Conservation (phyloP, 2,113 vertebrate species). For the Brienomyrus brachyistius region DNA sequence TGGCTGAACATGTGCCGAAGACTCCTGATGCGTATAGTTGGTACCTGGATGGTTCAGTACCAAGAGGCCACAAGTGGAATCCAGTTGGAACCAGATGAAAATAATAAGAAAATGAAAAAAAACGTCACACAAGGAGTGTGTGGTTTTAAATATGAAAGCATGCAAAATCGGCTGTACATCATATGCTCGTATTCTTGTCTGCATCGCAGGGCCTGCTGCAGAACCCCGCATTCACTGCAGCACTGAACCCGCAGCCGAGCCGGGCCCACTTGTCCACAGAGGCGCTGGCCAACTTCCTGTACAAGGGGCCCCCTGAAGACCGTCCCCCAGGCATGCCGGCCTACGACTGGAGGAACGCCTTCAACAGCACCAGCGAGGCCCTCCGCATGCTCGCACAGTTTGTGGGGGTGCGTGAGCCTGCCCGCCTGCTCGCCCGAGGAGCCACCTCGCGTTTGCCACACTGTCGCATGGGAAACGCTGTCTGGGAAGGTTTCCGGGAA, state of each 20-base stretch:
- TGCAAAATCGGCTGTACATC: neutral
- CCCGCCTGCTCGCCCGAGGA: neutral
- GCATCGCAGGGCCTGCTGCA: conserved; percentile 63
- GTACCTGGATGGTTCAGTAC: neutral
- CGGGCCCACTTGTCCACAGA: conserved; percentile 62
- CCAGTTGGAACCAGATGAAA: neutral
- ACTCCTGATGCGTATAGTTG: neutral
- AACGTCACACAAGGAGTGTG: neutral
- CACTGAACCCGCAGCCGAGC: conserved; percentile 56
- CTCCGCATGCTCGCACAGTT: conserved; percentile 71
- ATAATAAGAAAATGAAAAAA: neutral
- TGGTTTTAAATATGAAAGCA: neutral
- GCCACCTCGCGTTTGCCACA: neutral
- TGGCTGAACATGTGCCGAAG: neutral
- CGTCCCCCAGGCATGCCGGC: conserved; percentile 40
- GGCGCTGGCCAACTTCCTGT: conserved; percentile 69
- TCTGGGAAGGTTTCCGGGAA: neutral
- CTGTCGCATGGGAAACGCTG: neutral
- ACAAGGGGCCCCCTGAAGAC: conserved; percentile 59
- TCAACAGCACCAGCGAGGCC: conserved; percentile 68
- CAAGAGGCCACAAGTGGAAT: neutral
- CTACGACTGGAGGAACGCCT: conserved; percentile 67
- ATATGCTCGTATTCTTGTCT: neutral
- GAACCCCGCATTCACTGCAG: conserved; percentile 53
- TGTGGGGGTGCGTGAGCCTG: conserved; percentile 68